phyloP scores from a whole-genome alignment of 1,140 invertebrate species.

The Anthonomus grandis region DNA sequence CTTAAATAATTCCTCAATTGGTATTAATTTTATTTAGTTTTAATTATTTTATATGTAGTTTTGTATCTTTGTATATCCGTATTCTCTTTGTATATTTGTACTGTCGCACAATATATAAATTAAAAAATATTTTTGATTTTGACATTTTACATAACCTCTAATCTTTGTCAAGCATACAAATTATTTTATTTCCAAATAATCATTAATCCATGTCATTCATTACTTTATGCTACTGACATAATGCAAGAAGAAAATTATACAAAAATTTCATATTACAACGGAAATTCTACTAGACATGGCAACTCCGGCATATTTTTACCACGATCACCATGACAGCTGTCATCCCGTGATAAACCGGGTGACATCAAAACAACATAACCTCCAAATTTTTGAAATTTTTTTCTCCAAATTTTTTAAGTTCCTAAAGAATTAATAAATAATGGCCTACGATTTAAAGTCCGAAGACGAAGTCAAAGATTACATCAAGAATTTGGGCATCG shows the following conservation, averaged over 20 bases:
- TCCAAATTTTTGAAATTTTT: neutral
- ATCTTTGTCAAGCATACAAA: too few relatives aligned
- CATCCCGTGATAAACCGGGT: too few relatives aligned
- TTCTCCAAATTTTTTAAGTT: neutral
- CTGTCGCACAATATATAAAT: conserved; percentile 7
- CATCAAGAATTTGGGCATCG: conserved; percentile 83
- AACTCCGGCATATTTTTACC: too few relatives aligned
- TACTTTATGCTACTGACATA: too few relatives aligned
- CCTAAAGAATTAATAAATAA: conserved; percentile 40
- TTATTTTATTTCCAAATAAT: too few relatives aligned
- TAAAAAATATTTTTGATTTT: conserved; percentile 2
- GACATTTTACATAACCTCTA: too few relatives aligned
- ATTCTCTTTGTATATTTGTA: conserved; percentile 34
- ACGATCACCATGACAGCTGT: too few relatives aligned
- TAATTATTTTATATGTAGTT: conserved; percentile 26
- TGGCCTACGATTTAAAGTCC: conserved; percentile 73
- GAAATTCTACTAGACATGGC: too few relatives aligned
- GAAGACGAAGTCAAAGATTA: conserved; percentile 84
- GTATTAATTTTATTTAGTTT: conserved; percentile 27
- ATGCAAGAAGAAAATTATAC: too few relatives aligned
- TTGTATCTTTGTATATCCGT: conserved; percentile 34
- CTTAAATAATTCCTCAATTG: conserved; percentile 29
- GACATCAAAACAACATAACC: too few relatives aligned
- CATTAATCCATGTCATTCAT: too few relatives aligned
- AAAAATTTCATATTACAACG: too few relatives aligned